phyloP scores from a whole-genome alignment of 2,113 vertebrate genomes.

The Strix aluco region DNA sequence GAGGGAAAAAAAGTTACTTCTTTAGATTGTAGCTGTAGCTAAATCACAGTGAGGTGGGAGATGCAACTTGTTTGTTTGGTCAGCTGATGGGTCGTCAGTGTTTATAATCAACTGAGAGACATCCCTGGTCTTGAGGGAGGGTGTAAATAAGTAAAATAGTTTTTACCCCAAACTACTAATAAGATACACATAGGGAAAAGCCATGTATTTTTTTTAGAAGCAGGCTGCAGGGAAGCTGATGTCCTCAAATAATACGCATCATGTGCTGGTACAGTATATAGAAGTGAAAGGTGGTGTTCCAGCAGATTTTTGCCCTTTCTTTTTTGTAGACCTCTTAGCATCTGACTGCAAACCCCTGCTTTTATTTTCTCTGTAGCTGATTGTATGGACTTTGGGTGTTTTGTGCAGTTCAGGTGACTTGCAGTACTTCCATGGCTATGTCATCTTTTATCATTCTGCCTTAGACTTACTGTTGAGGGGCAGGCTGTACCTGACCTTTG shows the following conservation, averaged over 20 bases:
- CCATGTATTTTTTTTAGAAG: not conserved
- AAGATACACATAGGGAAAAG: not conserved
- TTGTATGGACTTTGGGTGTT: not conserved
- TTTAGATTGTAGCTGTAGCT: not conserved
- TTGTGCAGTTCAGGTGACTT: not conserved
- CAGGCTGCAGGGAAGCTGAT: not conserved
- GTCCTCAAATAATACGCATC: not conserved
- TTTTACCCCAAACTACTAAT: not conserved
- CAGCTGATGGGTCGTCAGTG: not conserved
- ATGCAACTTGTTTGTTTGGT: not conserved
- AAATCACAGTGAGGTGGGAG: not conserved
- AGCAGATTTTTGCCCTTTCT: not conserved
- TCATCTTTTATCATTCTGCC: not conserved
- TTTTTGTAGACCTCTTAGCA: not conserved
- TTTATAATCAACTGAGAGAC: not conserved
- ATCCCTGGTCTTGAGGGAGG: fast-evolving
- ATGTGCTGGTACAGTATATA: not conserved
- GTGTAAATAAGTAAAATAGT: not conserved
- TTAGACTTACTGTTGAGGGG: not conserved
- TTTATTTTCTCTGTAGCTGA: not conserved
- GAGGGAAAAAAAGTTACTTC: not conserved
- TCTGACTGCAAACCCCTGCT: not conserved
- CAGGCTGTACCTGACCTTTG: not conserved
- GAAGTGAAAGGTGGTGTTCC: not conserved
- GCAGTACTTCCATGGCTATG: fast-evolving